Evolutionary conservation across 1,140 invertebrate genomes (phyloP).

Genomic region (Neuroterus valhalla): DNA sequence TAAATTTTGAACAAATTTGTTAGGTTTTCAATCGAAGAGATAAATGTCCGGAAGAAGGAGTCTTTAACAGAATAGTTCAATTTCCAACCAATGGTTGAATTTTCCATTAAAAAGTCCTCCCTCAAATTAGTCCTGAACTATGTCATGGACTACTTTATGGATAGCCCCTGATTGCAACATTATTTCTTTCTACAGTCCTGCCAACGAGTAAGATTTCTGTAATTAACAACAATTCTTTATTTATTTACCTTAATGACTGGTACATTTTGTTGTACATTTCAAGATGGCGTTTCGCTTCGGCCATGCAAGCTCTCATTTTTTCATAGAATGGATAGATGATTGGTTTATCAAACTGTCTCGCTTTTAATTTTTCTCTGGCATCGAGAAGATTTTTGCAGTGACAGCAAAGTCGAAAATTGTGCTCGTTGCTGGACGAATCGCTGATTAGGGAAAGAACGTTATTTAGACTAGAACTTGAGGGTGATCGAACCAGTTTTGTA

Average conservation of each 20-base stretch:
- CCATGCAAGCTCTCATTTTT: slow-evolving; percentile 83
- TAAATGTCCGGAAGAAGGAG: no score
- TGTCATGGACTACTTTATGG: no score
- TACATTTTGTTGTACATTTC: slow-evolving; percentile 92
- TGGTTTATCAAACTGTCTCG: slow-evolving; percentile 86
- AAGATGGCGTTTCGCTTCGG: slow-evolving; percentile 84
- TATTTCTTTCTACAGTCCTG: no score
- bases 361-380: slow-evolving; percentile 85
- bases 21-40: no score
- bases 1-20: no score
- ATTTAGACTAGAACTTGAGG: slow-evolving; percentile 73
- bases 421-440: slow-evolving; percentile 75
- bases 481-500: slow-evolving; percentile 69
- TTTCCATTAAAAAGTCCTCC: no score
- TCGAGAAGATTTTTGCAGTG: slow-evolving; percentile 91
- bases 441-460: slow-evolving; percentile 75
- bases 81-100: no score
- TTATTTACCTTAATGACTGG: slow-evolving; percentile 78
- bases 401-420: slow-evolving; percentile 86
- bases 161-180: no score
- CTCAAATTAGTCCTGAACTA: no score
- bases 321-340: slow-evolving; percentile 89
- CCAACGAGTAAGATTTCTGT: no score
- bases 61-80: no score
- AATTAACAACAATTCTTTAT: no score